These are phyloP conservation scores for Harpalus rufipes DNA, from an alignment of 2,888 invertebrate genomes.

Conservation along the genomic window DNA sequence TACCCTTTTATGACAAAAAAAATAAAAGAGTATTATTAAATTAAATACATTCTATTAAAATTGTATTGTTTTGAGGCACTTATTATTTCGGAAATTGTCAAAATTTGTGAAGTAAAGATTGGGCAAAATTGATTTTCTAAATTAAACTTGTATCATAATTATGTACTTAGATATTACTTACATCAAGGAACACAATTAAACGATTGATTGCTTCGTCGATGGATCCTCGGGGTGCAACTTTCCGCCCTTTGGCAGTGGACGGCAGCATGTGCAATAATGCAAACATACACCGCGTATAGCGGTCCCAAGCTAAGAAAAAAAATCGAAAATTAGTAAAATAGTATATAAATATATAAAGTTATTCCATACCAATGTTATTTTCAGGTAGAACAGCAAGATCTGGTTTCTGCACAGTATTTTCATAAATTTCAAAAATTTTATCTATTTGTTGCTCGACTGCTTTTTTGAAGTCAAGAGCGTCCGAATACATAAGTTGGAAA, in stretches of 20 bases:
- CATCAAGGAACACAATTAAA: background rate
- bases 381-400: background rate
- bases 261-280: constrained; percentile 26
- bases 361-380: constrained; percentile 10
- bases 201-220: constrained; percentile 6
- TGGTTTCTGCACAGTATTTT: background rate
- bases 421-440: constrained; percentile 21
- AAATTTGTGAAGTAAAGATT: no score
- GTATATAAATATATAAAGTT: constrained; percentile 8
- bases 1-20: background rate
- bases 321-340: constrained; percentile 13
- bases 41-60: no score
- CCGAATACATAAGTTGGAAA: background rate
- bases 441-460: constrained; percentile 8
- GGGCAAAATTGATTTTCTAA: constrained; percentile 1
- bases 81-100: no score
- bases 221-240: constrained; percentile 4
- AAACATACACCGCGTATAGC: background rate
- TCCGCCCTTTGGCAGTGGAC: constrained; percentile 1
- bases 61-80: no score
- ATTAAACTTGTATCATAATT: constrained; percentile 11
- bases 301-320: constrained; percentile 15
- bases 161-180: constrained; percentile 6
- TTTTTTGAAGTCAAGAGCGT: background rate
- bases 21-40: background rate